phyloP scores from a whole-genome alignment of 2,797 vertebrate species.

The Enteromius radiatus region DNA sequence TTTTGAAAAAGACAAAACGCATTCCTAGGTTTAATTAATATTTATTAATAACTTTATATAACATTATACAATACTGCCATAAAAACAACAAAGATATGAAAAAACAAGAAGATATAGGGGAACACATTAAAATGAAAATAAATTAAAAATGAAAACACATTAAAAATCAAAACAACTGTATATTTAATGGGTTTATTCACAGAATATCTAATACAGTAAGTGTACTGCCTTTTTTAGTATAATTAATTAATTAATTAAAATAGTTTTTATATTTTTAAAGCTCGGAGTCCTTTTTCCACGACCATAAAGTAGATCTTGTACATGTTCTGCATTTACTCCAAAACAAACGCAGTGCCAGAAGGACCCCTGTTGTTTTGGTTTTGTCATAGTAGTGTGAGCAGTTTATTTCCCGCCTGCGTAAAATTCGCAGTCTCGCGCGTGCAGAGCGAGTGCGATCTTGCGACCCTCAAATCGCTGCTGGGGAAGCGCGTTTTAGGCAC shows the following conservation, averaged over 20 bases:
- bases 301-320: neutral
- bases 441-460: conserved; percentile 18
- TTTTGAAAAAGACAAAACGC: neutral
- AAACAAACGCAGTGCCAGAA: neutral
- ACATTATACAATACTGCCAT: neutral
- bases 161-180: neutral
- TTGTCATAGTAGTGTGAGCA: neutral
- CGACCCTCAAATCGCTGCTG: neutral
- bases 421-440: conserved; percentile 55
- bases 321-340: too few relatives aligned
- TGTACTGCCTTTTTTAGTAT: neutral
- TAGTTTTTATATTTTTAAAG: neutral
- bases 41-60: neutral
- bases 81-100: neutral
- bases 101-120: neutral
- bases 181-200: neutral
- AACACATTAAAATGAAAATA: too few relatives aligned
- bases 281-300: neutral
- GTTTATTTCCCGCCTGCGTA: conserved; percentile 67
- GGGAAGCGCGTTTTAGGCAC: conserved; percentile 12
- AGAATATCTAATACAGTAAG: neutral
- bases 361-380: conserved; percentile 22
- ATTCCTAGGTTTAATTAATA: neutral
- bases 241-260: neutral
- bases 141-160: neutral